Base-by-base conservation (phyloP, 1,140 invertebrate species). In the Pseudomyrmex dendroicus region DNA sequence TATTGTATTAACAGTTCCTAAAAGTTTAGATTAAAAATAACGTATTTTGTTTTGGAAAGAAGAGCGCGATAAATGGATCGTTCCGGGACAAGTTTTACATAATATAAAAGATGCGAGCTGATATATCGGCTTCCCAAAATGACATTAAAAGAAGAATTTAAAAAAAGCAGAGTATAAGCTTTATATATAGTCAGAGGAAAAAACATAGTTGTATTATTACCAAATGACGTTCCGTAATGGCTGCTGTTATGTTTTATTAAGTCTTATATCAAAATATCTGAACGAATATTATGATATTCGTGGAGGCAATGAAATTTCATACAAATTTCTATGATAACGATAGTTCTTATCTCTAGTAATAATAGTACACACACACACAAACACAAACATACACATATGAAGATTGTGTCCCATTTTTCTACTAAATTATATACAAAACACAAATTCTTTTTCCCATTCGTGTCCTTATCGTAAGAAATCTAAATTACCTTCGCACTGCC, bases 401-500 rank as follows among this genome's bases (percentile, higher is more conserved):
- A 89, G 68, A 67, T 82, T 50, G 85, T 35, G 35, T 35, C 4
- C 85, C 67, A 54, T 88, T 91, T 92, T 92, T 93, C 88, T 92
- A 92, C 74, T 83, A 89, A 91, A 90, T 86, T 92, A 85, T 92
- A 91, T 83, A 84, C 74, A 72, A 57, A 90, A 85, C 82, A 64
- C 89, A 86, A 82, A 77, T 89, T 83, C 90, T 91, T 90, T 88
- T 88, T 89, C 84, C 89, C 82, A 91, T 91, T 78, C 73, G 54
- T 82, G 85, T 89, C 83, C 83, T 89, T 83, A 87, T 90, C 52
- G 72, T 91, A 90, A 92, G 86, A 80, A 67, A 68, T 89, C 89
- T 87, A 92, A 91, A 92, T 91, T 86, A 94, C 89, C 90, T 94
- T 90, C 86, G 91, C 92, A 94, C 92, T 94, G 93, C 92, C 92